phyloP scores from a whole-genome alignment of 2,113 vertebrate genomes.

The Eulemur macaco region DNA sequence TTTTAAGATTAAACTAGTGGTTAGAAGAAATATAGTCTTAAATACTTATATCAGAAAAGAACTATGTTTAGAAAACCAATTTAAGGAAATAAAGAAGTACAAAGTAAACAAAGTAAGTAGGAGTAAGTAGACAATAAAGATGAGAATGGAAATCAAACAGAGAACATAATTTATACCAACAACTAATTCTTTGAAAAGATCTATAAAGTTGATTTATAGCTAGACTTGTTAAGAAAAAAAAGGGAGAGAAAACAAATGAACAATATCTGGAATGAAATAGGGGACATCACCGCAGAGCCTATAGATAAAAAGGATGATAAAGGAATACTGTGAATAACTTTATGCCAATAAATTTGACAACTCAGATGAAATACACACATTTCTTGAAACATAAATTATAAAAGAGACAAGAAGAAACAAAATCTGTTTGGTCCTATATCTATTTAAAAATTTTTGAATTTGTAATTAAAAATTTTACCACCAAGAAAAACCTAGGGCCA shows the following conservation, averaged over 20 bases:
- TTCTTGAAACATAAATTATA: background rate
- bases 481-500: background rate
- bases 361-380: background rate
- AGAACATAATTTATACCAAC: background rate
- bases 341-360: background rate
- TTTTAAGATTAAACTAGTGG: background rate
- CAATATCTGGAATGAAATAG: background rate
- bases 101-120: background rate
- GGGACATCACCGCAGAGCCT: background rate
- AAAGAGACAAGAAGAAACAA: background rate
- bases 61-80: background rate
- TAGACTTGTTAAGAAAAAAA: background rate
- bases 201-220: background rate
- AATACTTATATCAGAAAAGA: background rate
- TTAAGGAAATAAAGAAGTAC: background rate
- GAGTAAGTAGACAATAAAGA: background rate
- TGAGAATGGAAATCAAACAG: background rate
- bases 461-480: background rate
- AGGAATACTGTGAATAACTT: background rate
- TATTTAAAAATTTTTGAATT: background rate
- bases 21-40: constrained; percentile 9
- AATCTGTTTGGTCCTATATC: background rate
- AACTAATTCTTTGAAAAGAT: background rate
- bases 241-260: background rate
- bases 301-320: background rate